These are phyloP conservation scores for Mastomys natalensis DNA, from an alignment of 2,113 vertebrate species.

Conservation along the genomic window DNA sequence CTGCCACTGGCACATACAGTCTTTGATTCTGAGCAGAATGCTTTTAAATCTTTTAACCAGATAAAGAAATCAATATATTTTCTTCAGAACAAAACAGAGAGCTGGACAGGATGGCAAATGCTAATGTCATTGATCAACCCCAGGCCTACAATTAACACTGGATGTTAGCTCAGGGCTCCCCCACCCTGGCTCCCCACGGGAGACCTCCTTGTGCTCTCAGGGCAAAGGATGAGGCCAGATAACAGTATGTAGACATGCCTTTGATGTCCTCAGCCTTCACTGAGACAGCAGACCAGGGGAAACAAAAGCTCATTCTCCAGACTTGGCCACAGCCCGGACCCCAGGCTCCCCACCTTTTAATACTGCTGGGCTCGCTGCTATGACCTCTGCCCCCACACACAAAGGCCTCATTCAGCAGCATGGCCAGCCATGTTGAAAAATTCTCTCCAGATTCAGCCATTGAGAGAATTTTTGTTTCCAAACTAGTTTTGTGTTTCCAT, in stretches of 20 bases:
- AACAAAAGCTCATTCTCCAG: constrained; percentile 88
- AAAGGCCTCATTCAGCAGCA: constrained; percentile 84
- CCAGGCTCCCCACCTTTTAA: constrained; percentile 86
- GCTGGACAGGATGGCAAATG: constrained; percentile 45
- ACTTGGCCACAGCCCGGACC: constrained; percentile 77
- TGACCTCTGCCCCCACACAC: constrained; percentile 87
- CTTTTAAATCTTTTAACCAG: background rate
- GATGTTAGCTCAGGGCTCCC: constrained; percentile 69
- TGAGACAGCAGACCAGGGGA: constrained; percentile 80
- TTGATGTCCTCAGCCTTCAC: constrained; percentile 90
- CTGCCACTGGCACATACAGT: background rate
- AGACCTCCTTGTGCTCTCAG: constrained; percentile 82
- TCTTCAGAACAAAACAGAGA: background rate
- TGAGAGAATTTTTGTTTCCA: constrained; percentile 65
- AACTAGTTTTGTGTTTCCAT: constrained; percentile 52
- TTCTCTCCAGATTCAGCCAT: constrained; percentile 76
- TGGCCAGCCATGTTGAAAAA: constrained; percentile 81
- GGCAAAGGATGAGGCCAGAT: constrained; percentile 89
- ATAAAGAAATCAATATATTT: background rate
- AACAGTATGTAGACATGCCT: constrained; percentile 90
- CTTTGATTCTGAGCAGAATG: background rate
- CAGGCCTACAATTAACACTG: constrained; percentile 74
- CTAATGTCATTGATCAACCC: constrained; percentile 73
- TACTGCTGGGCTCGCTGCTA: constrained; percentile 76
- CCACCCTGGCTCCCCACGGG: constrained; percentile 79